Evolutionary conservation across 1,140 invertebrate genomes (phyloP).

Genomic region (Atta texana): DNA sequence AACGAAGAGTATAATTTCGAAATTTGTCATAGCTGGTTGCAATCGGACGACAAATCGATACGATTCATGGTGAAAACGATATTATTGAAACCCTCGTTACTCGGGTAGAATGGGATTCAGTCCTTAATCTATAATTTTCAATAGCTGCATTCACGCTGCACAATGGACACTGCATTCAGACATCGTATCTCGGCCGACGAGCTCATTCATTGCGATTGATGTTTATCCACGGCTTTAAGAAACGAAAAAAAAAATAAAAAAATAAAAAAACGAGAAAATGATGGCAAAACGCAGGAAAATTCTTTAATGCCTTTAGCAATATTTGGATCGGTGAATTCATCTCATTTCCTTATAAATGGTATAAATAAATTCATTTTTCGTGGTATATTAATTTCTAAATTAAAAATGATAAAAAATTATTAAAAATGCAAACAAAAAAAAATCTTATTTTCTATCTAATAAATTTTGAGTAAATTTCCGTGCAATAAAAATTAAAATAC

Average conservation of each 20-base stretch:
- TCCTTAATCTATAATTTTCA: slow-evolving; percentile 37
- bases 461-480: not conserved
- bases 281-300: slow-evolving; percentile 1
- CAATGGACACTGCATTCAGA: slow-evolving; percentile 33
- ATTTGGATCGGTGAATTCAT: not conserved
- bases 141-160: slow-evolving; percentile 31
- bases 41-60: slow-evolving; percentile 22
- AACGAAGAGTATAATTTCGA: not conserved
- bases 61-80: slow-evolving; percentile 23
- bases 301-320: not conserved
- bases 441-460: not conserved
- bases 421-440: not conserved
- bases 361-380: not conserved
- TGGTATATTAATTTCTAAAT: not conserved
- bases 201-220: slow-evolving; percentile 24
- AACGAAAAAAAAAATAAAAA: not conserved
- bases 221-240: slow-evolving; percentile 31
- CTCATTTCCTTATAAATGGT: not conserved
- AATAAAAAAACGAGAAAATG: not conserved
- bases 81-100: slow-evolving; percentile 15
- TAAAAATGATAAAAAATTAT: not conserved
- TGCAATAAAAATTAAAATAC: not conserved
- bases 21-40: not conserved
- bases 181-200: slow-evolving; percentile 2
- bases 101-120: slow-evolving; percentile 13